Conservation (phyloP, 2,888 invertebrate genomes). For the Macrosoma leucophasiata region DNA sequence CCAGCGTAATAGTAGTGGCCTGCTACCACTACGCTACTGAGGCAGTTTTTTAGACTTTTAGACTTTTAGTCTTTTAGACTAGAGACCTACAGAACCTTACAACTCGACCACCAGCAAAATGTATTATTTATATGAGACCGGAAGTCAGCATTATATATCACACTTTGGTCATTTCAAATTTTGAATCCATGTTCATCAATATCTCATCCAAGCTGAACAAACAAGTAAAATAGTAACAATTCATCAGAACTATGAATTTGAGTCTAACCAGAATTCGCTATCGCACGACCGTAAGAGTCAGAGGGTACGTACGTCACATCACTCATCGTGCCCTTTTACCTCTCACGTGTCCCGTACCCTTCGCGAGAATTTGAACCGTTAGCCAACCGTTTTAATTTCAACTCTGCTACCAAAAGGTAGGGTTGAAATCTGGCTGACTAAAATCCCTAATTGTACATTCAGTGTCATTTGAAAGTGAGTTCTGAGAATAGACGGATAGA, state of each 20-base stretch:
- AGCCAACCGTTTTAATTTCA: conserved; percentile 23
- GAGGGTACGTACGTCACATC: conserved; percentile 63
- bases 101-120: not conserved
- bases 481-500: conserved; percentile 19
- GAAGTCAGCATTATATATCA: not conserved
- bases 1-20: too few species aligned
- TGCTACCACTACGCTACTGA: too few species aligned
- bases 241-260: conserved; percentile 11
- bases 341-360: conserved; percentile 43
- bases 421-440: conserved; percentile 11
- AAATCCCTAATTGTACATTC: conserved; percentile 8
- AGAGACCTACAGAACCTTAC: not conserved
- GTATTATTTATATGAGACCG: not conserved
- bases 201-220: conserved; percentile 5
- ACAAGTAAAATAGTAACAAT: not conserved
- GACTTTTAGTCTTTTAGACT: too few species aligned
- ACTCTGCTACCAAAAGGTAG: conserved; percentile 19
- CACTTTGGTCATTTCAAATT: conserved; percentile 6
- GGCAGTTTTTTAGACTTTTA: too few species aligned
- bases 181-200: conserved; percentile 10
- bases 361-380: conserved; percentile 28
- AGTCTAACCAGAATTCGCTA: conserved; percentile 41
- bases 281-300: conserved; percentile 43
- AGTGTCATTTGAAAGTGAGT: conserved; percentile 20
- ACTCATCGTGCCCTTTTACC: conserved; percentile 55